Base-by-base conservation (phyloP, 2,888 invertebrate genomes). In the Rhagonycha lutea region DNA sequence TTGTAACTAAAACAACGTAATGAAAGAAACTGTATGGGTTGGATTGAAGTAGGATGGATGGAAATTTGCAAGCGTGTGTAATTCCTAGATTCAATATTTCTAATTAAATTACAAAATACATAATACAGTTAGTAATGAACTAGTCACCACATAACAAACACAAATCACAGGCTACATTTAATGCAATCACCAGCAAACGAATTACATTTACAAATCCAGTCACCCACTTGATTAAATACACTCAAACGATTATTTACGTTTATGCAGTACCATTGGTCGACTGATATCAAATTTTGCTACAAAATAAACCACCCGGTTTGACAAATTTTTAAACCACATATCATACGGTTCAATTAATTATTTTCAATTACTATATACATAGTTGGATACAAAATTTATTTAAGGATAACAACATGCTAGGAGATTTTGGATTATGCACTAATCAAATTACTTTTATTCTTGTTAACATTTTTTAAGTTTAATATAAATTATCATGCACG, bases 91-190 rank as follows among this genome's bases (percentile, higher is more conserved):
- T 69, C 76, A 71, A 74, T 77, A 77, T 71, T 77, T 74, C 76
- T 74, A 77, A 80, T 75, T 76, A 74, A 76, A 74, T 78, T 75
- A 78, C 73, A 78, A 76, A 71, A 74, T 73, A 79, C 72, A 77
- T 80, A 79, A 80, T 79, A 74, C 75, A 71, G 76, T 75, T 72
- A 78, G 79, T 81, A 82, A 82, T 79, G 80, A 81, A 80, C 78
- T 81, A 77, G 80, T 79, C 79, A 78, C 78, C 80, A 77, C 80
- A 81, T 77, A 80, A 82, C 81, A 82, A 82, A 83, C 81, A 80
- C 80, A 81, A 82, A 82, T 83, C 83, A 81, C 77, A 78, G 79
- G 77, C 78, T 79, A 81, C 81, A 81, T 83, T 82, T 81, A 82
- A 82, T 79, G 78, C 80, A 81, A 81, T 82, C 82, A 81, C 78